Evolutionary conservation across 2,888 invertebrate genomes (phyloP).

Genomic region (Heliconius cydno): DNA sequence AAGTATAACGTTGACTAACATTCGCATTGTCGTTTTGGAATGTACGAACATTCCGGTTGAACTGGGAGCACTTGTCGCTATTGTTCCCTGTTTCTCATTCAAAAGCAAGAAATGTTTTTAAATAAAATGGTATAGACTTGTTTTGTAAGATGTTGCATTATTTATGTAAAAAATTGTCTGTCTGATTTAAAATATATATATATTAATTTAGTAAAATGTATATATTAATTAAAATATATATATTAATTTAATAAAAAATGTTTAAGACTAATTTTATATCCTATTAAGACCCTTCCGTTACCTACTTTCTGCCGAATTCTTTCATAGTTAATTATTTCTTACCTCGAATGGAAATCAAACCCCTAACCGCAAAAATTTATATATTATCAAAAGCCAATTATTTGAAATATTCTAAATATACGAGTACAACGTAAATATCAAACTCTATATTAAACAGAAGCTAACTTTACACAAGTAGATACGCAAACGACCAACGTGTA

Average conservation of each 20-base stretch:
- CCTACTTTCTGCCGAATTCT: background rate
- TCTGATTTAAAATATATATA: no score
- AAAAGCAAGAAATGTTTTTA: conserved; percentile 40
- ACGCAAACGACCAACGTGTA: background rate
- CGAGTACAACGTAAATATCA: background rate
- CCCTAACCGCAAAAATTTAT: background rate
- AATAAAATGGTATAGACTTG: conserved; percentile 15
- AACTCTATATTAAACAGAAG: background rate
- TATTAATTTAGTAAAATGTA: no score
- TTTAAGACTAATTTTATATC: no score
- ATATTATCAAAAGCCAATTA: no score
- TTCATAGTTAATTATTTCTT: background rate
- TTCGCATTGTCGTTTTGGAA: conserved; percentile 57
- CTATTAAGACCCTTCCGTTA: background rate
- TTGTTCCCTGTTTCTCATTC: conserved; percentile 50
- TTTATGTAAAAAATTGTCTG: background rate
- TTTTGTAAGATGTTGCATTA: background rate
- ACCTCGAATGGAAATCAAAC: background rate
- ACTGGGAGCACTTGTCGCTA: conserved; percentile 51
- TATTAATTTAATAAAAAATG: no score
- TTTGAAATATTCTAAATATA: background rate
- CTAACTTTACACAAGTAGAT: background rate
- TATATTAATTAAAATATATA: no score
- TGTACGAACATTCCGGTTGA: conserved; percentile 53
- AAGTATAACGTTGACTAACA: conserved; percentile 56